These are phyloP conservation scores for Hesperophylax magnus DNA, from an alignment of 1,140 invertebrate genomes.

Conservation along the genomic window DNA sequence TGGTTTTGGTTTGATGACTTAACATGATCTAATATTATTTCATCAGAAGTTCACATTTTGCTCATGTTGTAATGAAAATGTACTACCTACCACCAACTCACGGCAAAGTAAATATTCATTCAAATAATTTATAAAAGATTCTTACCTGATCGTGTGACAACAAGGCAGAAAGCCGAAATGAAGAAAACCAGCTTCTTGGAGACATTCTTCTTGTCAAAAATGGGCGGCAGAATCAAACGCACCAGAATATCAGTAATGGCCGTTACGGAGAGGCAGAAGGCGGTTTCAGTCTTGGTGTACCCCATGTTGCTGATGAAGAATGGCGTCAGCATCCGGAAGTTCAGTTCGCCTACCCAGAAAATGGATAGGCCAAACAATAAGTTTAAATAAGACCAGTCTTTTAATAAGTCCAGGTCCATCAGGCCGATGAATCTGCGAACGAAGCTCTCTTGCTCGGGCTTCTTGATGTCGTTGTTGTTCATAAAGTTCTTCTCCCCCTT, in stretches of 20 bases:
- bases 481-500: slow-evolving; percentile 60
- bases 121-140: not conserved
- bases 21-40: too few relatives aligned
- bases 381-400: slow-evolving; percentile 79
- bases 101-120: too few relatives aligned
- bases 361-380: slow-evolving; percentile 79
- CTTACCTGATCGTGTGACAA: slow-evolving; percentile 79
- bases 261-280: slow-evolving; percentile 79
- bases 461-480: slow-evolving; percentile 63
- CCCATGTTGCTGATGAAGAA: slow-evolving; percentile 80
- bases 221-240: slow-evolving; percentile 77
- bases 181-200: slow-evolving; percentile 80
- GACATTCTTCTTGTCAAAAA: slow-evolving; percentile 77
- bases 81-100: too few relatives aligned
- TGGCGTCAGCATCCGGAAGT: slow-evolving; percentile 82
- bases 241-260: slow-evolving; percentile 81
- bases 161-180: slow-evolving; percentile 77
- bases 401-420: slow-evolving; percentile 77
- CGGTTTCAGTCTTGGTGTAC: slow-evolving; percentile 76
- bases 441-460: slow-evolving; percentile 66
- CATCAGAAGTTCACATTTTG: too few relatives aligned
- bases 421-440: slow-evolving; percentile 70
- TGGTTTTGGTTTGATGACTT: too few relatives aligned
- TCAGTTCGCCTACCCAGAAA: slow-evolving; percentile 81
- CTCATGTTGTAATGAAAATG: too few relatives aligned